A percentile compares a stretch with the other conserved stretches of the same genome.
These are phyloP conservation scores for Eupithecia dodoneata DNA, from an alignment of 2,888 invertebrate genomes.

Conservation along the genomic window DNA sequence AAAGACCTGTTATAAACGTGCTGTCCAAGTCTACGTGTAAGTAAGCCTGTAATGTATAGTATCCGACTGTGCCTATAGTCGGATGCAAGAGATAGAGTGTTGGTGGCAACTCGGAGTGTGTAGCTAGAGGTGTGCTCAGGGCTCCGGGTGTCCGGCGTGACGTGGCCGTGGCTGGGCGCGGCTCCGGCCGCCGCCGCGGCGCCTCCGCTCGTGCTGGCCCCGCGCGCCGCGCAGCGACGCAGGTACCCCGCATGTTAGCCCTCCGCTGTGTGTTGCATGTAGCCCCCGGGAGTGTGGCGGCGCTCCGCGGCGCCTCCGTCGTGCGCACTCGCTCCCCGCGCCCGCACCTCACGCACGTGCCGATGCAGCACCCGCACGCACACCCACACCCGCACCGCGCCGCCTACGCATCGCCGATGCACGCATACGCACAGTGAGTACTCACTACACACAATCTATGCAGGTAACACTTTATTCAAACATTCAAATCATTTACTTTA, in stretches of 20 bases:
- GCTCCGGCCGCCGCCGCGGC: constrained; percentile 85
- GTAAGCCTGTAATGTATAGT: constrained; percentile 4
- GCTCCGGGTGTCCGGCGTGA: constrained; percentile 90
- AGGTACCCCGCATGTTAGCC: constrained; percentile 82
- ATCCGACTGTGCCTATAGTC: not conserved
- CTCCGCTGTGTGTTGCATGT: constrained; percentile 73
- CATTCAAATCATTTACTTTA: not conserved
- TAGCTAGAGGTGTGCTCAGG: constrained; percentile 84
- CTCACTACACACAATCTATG: constrained; percentile 50
- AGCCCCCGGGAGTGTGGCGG: constrained; percentile 87
- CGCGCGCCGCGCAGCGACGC: constrained; percentile 89
- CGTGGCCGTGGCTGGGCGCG: constrained; percentile 90
- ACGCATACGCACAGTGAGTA: constrained; percentile 97
- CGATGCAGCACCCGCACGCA: constrained; percentile 71
- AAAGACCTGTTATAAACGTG: not conserved
- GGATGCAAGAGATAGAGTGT: not conserved
- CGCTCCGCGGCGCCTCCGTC: constrained; percentile 88
- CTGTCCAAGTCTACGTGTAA: not conserved
- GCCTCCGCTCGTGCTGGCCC: constrained; percentile 88
- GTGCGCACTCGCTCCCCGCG: constrained; percentile 89
- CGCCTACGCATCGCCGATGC: constrained; percentile 90
- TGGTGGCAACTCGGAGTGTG: constrained; percentile 43
- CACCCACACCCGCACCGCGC: constrained; percentile 85
- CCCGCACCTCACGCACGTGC: constrained; percentile 83
- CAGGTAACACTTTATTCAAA: constrained; percentile 21